Percentiles rank a stretch among this genome's conserved stretches.
phyloP scores from a whole-genome alignment of 1,140 invertebrate genomes.

The Palaemon carinicauda region DNA sequence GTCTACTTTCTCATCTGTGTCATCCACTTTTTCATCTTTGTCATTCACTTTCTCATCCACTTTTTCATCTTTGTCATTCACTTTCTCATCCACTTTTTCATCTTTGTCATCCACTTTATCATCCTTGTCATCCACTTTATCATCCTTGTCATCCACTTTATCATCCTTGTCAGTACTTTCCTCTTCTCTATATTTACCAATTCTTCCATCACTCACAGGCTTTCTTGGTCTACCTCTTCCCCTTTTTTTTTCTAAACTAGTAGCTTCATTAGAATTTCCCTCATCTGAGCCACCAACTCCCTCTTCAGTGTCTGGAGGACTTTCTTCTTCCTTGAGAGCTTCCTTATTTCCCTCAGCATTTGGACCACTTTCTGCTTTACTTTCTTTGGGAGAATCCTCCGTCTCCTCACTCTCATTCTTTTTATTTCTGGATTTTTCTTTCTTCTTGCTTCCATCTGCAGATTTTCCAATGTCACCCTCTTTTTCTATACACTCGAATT shows the following conservation, averaged over 20 bases:
- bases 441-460: background rate
- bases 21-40: constrained; percentile 35
- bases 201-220: too few species aligned
- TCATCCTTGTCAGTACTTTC: too few species aligned
- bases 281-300: background rate
- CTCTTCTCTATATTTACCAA: too few species aligned
- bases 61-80: background rate
- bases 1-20: background rate
- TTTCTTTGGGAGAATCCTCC: background rate
- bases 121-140: too few species aligned
- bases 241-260: too few species aligned
- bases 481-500: background rate
- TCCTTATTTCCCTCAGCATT: background rate
- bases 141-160: too few species aligned
- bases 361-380: too few species aligned
- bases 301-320: background rate
- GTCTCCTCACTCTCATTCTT: background rate
- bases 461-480: background rate
- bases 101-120: constrained; percentile 32
- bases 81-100: constrained; percentile 39
- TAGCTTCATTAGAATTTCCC: too few species aligned
- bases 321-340: too few species aligned
- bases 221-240: constrained; percentile 35
- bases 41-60: background rate
- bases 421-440: background rate